Conservation (phyloP, 2,888 invertebrate genomes). For the Noctuana brunneofusca region DNA sequence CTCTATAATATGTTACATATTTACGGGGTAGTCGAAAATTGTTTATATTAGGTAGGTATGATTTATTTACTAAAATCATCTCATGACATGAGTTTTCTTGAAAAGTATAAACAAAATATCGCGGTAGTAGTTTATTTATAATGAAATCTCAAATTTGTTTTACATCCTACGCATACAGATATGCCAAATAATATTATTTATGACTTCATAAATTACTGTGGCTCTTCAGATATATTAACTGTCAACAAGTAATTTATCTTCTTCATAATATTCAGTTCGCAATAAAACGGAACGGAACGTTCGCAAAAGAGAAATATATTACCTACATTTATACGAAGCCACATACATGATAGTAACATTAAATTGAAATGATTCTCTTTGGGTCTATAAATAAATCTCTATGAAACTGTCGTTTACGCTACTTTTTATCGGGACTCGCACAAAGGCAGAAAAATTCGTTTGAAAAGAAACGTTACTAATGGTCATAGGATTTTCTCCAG, state of each 20-base stretch:
- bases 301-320: slow-evolving; percentile 10
- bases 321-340: neutral
- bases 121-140: too few relatives aligned
- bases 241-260: slow-evolving; percentile 7
- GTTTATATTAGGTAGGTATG: too few relatives aligned
- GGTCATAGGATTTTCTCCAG: slow-evolving; percentile 22
- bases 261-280: slow-evolving; percentile 2
- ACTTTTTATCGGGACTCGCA: slow-evolving; percentile 8
- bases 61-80: too few relatives aligned
- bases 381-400: slow-evolving; percentile 8
- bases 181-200: slow-evolving; percentile 3
- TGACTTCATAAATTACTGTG: neutral
- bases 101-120: too few relatives aligned
- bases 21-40: too few relatives aligned
- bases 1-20: too few relatives aligned
- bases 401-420: slow-evolving; percentile 18
- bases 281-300: slow-evolving; percentile 3
- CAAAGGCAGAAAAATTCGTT: slow-evolving; percentile 15
- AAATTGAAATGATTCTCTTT: slow-evolving; percentile 14
- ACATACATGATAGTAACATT: neutral
- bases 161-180: neutral
- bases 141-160: too few relatives aligned
- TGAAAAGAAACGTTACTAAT: slow-evolving; percentile 17
- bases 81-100: too few relatives aligned
- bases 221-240: slow-evolving; percentile 15